Conservation (phyloP, 2,888 invertebrate genomes). For the Pegoplata infirma region DNA sequence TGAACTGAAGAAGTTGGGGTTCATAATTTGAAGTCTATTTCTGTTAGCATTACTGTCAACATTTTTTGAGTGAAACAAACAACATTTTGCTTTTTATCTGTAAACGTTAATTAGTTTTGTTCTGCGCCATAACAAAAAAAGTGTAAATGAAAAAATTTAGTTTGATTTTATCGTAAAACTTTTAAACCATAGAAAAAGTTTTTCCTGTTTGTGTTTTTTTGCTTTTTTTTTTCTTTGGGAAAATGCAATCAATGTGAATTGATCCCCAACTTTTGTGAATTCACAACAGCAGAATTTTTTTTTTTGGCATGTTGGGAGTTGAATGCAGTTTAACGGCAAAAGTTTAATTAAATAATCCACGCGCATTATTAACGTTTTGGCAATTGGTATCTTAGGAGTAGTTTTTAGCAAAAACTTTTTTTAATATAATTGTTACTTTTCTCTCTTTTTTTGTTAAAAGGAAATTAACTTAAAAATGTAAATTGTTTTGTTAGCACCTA, state of each 20-base stretch:
- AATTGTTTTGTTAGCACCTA: slow-evolving; percentile 77
- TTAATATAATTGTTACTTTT: slow-evolving; percentile 58
- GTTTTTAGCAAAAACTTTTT: slow-evolving; percentile 22
- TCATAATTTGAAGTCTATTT: too few species aligned
- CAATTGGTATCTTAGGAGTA: slow-evolving; percentile 65
- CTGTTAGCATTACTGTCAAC: too few species aligned
- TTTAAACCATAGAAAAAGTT: slow-evolving; percentile 54
- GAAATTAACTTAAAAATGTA: slow-evolving; percentile 75
- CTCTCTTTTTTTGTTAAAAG: neutral
- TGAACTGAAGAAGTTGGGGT: too few species aligned
- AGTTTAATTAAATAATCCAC: slow-evolving; percentile 76
- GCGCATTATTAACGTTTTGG: slow-evolving; percentile 65
- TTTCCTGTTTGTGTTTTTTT: slow-evolving; percentile 36
- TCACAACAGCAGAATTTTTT: too few species aligned
- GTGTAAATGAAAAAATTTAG: slow-evolving; percentile 58
- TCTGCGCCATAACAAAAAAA: slow-evolving; percentile 37
- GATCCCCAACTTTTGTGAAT: slow-evolving; percentile 24
- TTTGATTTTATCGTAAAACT: slow-evolving; percentile 63
- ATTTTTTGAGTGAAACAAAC: too few species aligned
- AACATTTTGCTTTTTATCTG: slow-evolving; percentile 71
- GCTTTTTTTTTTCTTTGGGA: slow-evolving; percentile 10
- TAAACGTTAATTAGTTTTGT: slow-evolving; percentile 76
- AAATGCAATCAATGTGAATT: slow-evolving; percentile 59
- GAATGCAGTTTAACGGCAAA: slow-evolving; percentile 72
- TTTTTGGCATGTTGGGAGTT: slow-evolving; percentile 7